Base-by-base conservation (phyloP, 2,797 vertebrate species). In the Lophius americanus region DNA sequence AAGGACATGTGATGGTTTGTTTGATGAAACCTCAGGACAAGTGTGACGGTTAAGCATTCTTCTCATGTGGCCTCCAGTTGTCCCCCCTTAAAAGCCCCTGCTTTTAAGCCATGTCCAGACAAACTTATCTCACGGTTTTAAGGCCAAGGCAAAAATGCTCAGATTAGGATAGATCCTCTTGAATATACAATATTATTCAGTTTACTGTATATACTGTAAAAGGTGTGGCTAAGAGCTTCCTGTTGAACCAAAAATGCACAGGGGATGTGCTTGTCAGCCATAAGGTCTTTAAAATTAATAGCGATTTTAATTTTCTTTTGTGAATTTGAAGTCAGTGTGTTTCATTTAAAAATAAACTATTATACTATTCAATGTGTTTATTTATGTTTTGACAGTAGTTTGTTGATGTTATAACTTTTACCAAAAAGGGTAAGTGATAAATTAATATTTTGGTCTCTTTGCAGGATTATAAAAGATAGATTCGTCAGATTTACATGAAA, bases 71-170 rank as follows among this genome's bases (percentile, higher is more conserved):
- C 41, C 64, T 69, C 51, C 9, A 44, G 36, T 60, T 2, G 23
- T 23, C 23, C 23, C 73, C 51, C 69, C 61, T 42, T 9, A 52
- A 65, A 71, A 14, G 50, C 51, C 53, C n/a, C 81, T 64, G 47
- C 71, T 85, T 68, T 89, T 86, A 91, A 78, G 74, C 87, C 61
- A 6, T 60, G 87, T 90, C 88, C 88, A 88, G 89, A 89, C 85
- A 72, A 88, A 86, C 68, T 82, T 83, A 85, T 85, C 80, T 86
- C 79, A 36, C 48, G 75, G 81, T 87, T 89, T 83, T 81, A 79
- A 82, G 73, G 83, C 70, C 60, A 49, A 32, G 55, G 79, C 23
- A 23, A 23, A 79, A 87, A 78, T 10, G 35, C 61, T 50, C 0
- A 76, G 84, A 88, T 90, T 87, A 92, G 77, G 51, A 68, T 85